Evolutionary conservation across 2,888 invertebrate species (phyloP).

Genomic region (Tromatobia lineatoria): DNA sequence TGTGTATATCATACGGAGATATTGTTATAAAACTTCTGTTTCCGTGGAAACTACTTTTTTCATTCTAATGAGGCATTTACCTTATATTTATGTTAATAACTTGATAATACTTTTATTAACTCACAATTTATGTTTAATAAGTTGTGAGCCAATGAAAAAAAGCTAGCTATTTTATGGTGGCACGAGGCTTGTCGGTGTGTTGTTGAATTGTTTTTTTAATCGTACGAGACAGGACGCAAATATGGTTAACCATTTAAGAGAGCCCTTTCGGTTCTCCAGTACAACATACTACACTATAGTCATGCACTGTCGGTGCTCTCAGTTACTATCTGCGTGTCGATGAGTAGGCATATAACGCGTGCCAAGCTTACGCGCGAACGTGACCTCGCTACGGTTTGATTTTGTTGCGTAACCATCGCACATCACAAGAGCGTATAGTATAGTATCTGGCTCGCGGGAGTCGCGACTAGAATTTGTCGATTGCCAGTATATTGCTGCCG

Average conservation of each 20-base stretch:
- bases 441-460: conserved; percentile 19
- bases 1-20: neutral
- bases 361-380: conserved; percentile 46
- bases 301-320: neutral
- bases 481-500: conserved; percentile 18
- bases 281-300: neutral
- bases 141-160: neutral
- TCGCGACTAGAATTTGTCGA: conserved; percentile 46
- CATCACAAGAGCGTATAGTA: conserved; percentile 43
- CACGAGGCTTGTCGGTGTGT: neutral
- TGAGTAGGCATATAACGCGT: conserved; percentile 54
- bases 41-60: neutral
- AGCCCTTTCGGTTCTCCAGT: neutral
- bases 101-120: neutral
- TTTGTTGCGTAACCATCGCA: conserved; percentile 61
- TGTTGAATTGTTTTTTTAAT: neutral
- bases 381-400: conserved; percentile 66
- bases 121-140: neutral
- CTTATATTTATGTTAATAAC: neutral
- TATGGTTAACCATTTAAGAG: neutral
- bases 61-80: neutral
- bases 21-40: neutral
- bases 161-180: neutral
- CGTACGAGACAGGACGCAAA: neutral
- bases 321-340: conserved; percentile 32